Conservation (phyloP, 2,113 vertebrate genomes). For the Gorsachius goisagi region DNA sequence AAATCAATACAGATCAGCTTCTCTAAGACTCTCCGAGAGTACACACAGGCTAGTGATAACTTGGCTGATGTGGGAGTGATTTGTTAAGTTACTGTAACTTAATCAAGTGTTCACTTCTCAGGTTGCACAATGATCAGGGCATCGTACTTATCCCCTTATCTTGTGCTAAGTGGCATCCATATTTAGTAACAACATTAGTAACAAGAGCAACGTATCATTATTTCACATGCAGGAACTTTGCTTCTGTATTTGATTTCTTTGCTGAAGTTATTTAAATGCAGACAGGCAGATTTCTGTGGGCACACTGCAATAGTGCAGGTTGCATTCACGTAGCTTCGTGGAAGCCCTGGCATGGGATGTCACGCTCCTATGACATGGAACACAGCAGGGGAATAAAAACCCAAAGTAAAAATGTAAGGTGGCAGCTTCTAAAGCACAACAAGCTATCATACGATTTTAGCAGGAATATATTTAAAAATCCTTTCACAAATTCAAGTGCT, state of each 20-base stretch:
- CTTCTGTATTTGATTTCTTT: neutral
- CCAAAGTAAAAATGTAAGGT: neutral
- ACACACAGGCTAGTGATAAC: neutral
- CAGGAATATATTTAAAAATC: neutral
- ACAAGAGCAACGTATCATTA: neutral
- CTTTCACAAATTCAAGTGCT: neutral
- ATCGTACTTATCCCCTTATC: neutral
- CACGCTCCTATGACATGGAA: rapidly evolving
- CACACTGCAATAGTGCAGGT: neutral
- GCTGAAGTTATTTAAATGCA: neutral
- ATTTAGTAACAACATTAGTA: neutral
- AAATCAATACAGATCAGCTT: neutral
- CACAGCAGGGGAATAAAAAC: neutral
- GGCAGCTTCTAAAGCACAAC: neutral
- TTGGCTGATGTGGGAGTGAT: neutral
- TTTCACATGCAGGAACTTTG: neutral
- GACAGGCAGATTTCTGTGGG: neutral
- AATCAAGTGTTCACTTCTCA: neutral
- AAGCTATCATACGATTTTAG: neutral
- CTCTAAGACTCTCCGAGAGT: neutral
- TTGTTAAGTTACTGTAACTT: neutral
- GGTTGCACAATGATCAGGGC: neutral
- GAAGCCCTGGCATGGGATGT: neutral
- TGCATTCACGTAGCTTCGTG: rapidly evolving
- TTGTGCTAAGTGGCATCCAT: neutral